Evolutionary conservation across 2,888 invertebrate species (phyloP).

Genomic region (Xylophagus ater): DNA sequence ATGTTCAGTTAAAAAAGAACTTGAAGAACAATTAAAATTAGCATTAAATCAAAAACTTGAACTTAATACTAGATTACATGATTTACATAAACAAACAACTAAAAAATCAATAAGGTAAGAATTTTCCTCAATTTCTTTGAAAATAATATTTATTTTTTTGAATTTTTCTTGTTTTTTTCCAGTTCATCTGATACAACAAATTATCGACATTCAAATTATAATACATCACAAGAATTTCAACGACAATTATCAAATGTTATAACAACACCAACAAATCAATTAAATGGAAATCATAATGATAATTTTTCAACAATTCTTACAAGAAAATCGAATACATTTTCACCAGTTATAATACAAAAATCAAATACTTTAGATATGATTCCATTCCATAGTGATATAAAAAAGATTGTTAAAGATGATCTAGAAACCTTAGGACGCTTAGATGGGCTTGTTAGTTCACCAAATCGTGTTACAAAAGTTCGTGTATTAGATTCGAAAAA

Average conservation of each 20-base stretch:
- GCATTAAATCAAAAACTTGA: constrained; percentile 47
- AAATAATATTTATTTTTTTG: neutral
- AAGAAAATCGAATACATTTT: constrained; percentile 4
- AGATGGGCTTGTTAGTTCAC: constrained; percentile 57
- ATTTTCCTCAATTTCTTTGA: neutral
- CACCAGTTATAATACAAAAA: no score
- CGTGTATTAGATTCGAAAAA: constrained; percentile 59
- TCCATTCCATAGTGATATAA: constrained; percentile 31
- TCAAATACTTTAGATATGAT: constrained; percentile 12
- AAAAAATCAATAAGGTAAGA: constrained; percentile 36
- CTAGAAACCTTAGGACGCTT: constrained; percentile 46
- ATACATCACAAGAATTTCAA: no score
- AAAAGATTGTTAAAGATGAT: constrained; percentile 26
- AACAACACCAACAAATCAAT: constrained; percentile 1
- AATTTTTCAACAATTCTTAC: constrained; percentile 1
- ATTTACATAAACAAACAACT: constrained; percentile 38
- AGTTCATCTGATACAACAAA: constrained; percentile 29
- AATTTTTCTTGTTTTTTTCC: neutral
- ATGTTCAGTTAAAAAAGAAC: constrained; percentile 45
- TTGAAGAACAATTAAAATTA: constrained; percentile 48
- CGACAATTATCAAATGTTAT: constrained; percentile 7
- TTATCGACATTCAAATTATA: constrained; percentile 28
- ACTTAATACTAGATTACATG: constrained; percentile 46
- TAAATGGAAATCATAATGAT: constrained; percentile 1
- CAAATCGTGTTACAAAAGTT: constrained; percentile 50